Evolutionary conservation across 2,113 vertebrate species (phyloP), one percentile per base, ranked within the genome.

Genomic region (Salminus brasiliensis): DNA sequence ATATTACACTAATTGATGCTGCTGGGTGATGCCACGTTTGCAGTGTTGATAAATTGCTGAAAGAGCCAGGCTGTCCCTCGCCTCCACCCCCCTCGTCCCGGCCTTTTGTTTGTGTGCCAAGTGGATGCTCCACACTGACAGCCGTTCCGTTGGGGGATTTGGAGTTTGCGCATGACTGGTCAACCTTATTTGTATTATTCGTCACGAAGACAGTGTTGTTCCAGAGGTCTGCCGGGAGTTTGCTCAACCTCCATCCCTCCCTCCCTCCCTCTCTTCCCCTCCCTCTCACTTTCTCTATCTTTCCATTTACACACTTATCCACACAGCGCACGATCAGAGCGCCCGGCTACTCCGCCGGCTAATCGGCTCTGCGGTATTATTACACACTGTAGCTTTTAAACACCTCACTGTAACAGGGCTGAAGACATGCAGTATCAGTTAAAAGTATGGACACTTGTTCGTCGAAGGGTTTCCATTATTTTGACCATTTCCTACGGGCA

Each of bases 121-220:
- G 78, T 34, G 47, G 63, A 57, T 4, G 57, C 66, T 49, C 2
- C 2, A 15, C 57, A 60, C 80, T 72, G 74, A 69, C 70, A 84
- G 73, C 68, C 21, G 13, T 60, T 67, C 62, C 49, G 39, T 25
- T 78, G 55, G 32, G 76, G 63, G 82, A 80, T 80, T 83, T 81
- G 68, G 71, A 71, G 79, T 70, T 78, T 30, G 70, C 15, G 66
- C 83, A 84, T 81, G 83, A 59, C 55, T 71, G 79, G 65, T 66
- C 79, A 81, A 69, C 63, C 70, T 81, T 78, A 84, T 84, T 84
- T 78, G 83, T 78, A 78, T 74, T 84, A 67, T 81, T 81, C 52
- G 57, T 53, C 79, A 84, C 21, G 71, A 72, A 79, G 70, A 78
- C 75, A 67, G 32, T 75, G 83, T 81, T 81, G 72, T 79, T 84